Evolutionary conservation across 1,140 invertebrate genomes (phyloP), one percentile per base, ranked within the genome.

Genomic region (Drosophila ohnishii): DNA sequence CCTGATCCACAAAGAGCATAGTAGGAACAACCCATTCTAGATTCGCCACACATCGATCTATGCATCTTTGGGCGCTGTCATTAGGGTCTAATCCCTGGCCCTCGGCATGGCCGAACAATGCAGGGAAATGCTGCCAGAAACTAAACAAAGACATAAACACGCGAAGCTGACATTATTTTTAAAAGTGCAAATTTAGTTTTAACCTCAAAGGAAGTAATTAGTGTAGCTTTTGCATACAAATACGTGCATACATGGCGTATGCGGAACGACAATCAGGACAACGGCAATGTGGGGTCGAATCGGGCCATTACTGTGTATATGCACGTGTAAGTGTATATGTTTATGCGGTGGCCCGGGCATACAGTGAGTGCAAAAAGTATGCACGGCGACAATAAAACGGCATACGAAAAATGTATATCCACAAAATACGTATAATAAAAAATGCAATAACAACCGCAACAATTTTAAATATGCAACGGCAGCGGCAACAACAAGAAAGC

Each of bases 181-280:
- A 90, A 90, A 87, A 90, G 90, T 90, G 90, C 89, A 90, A 90
- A 90, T 90, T 90, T 90, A 80, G 84, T 90, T 90, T 90, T 90
- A 90, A 90, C 89, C 89, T 90, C 83, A 87, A 87, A 90, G 87
- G 80, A 88, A 88, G 85, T 90, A 89, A 90, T 90, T 90, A 90
- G 86, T 86, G 81, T 80, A 78, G 90, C 76, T 90, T 85, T 90
- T 89, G 79, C 82, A 86, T 82, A 82, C 75, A 87, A 87, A 86
- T 83, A 82, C 79, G 71, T 79, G 82, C 72, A 73, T 70, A 73
- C 61, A 80, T 80, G 64, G 32, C 40, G 55, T 76, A 81, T 59
- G 73, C 70, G 35, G 47, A 51, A 50, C 51, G 40, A 48, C 62
- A 47, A 39, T 53, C 71, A 74, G 42, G 61, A 28, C 39, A 64